phyloP scores from a whole-genome alignment of 1,140 invertebrate species.

The Drosophila orosa region DNA sequence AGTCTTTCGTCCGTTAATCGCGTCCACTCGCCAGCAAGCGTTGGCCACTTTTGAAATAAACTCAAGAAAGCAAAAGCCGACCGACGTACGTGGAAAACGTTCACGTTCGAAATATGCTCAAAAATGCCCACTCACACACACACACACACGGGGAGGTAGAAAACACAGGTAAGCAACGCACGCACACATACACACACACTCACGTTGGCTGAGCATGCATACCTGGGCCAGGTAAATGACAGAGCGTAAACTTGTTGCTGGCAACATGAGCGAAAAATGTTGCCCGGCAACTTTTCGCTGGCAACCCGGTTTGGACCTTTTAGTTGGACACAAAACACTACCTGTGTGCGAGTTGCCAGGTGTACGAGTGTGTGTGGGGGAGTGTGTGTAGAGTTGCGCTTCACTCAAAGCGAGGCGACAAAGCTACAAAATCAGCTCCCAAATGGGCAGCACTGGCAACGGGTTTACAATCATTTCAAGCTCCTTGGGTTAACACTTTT shows the following conservation, averaged over 20 bases:
- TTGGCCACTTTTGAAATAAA: conserved; percentile 82
- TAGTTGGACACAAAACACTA: conserved; percentile 6
- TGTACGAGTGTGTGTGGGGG: conserved; percentile 24
- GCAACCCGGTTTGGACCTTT: conserved; percentile 65
- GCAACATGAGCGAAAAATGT: conserved; percentile 81
- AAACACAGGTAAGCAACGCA: conserved; percentile 53
- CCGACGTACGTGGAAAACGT: conserved; percentile 68
- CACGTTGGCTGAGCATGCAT: conserved; percentile 18
- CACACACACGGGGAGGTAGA: neutral
- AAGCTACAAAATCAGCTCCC: conserved; percentile 33
- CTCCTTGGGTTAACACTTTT: conserved; percentile 28
- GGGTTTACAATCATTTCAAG: conserved; percentile 39
- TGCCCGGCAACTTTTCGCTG: conserved; percentile 74
- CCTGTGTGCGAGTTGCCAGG: conserved; percentile 24
- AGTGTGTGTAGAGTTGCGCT: conserved; percentile 29
- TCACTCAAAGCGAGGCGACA: conserved; percentile 52
- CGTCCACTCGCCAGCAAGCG: conserved; percentile 80
- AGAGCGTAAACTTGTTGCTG: conserved; percentile 75
- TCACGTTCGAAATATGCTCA: conserved; percentile 68
- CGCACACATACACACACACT: conserved; percentile 21
- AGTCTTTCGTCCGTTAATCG: conserved; percentile 77
- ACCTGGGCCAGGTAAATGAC: conserved; percentile 63
- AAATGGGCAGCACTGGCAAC: conserved; percentile 70
- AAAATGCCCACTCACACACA: conserved; percentile 55
- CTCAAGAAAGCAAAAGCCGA: conserved; percentile 82